Evolutionary conservation across 2,113 vertebrate genomes (phyloP).

Genomic region (Otus sunia): DNA sequence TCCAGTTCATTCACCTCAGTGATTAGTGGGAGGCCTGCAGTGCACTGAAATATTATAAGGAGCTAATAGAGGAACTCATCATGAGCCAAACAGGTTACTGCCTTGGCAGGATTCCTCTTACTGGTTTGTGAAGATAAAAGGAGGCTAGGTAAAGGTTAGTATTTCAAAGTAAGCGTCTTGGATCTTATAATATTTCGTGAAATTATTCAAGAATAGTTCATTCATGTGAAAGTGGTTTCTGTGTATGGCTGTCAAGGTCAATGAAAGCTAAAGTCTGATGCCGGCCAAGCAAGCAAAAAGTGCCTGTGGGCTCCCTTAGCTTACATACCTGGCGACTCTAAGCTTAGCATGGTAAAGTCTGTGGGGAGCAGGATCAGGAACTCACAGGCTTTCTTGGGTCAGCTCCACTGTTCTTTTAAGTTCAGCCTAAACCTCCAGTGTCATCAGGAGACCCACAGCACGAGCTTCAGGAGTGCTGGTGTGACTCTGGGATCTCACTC

Average conservation of each 20-base stretch:
- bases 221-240: conserved; percentile 30
- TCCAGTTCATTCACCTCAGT: neutral
- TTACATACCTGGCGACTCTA: neutral
- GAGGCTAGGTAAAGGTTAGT: conserved; percentile 25
- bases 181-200: conserved; percentile 47
- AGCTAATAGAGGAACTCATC: neutral
- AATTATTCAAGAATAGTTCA: conserved; percentile 33
- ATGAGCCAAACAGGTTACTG: conserved; percentile 2
- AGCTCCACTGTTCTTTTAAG: neutral
- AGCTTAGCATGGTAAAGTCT: neutral
- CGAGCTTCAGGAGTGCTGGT: neutral
- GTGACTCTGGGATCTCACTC: neutral
- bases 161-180: conserved; percentile 45
- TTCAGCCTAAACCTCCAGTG: neutral
- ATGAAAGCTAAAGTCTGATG: neutral
- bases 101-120: conserved; percentile 43
- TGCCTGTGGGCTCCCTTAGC: conserved; percentile 1
- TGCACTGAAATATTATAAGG: neutral
- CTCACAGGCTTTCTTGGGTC: neutral
- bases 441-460: neutral
- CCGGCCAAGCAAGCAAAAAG: conserved; percentile 11
- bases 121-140: conserved; percentile 50
- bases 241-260: conserved; percentile 33
- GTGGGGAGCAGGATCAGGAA: neutral
- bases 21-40: neutral